phyloP scores from a whole-genome alignment of 2,797 vertebrate genomes.

The Acanthurus tractus region DNA sequence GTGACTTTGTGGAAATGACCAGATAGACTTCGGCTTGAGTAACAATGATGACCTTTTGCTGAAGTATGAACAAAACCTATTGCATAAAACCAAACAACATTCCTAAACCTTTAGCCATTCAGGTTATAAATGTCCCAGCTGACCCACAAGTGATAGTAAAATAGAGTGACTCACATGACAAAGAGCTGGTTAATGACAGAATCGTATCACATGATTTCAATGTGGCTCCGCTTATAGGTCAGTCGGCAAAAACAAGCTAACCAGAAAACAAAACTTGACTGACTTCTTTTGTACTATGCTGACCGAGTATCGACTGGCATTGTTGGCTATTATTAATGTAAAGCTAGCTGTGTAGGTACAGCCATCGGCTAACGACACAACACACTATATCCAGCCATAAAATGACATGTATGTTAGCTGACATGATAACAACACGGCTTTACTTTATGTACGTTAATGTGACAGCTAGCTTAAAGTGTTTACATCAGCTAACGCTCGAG shows the following conservation, averaged over 20 bases:
- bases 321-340: fast-evolving
- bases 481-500: conserved; percentile 12
- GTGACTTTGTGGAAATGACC: too few relatives aligned
- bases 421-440: not conserved
- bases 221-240: conserved; percentile 16
- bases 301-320: not conserved
- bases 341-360: not conserved
- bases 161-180: not conserved
- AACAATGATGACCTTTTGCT: too few relatives aligned
- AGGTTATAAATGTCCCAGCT: too few relatives aligned
- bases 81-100: too few relatives aligned
- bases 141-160: not conserved
- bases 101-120: too few relatives aligned
- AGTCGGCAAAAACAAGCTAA: not conserved
- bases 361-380: not conserved
- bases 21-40: too few relatives aligned
- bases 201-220: conserved; percentile 51
- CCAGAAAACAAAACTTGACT: not conserved
- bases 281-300: not conserved
- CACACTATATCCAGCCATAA: not conserved
- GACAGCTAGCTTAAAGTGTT: conserved; percentile 23
- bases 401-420: not conserved
- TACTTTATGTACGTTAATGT: not conserved
- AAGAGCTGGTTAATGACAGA: not conserved
- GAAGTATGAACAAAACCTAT: too few relatives aligned